Conservation (phyloP, 2,797 vertebrate genomes). For the Paramormyrops hopkinsi region DNA sequence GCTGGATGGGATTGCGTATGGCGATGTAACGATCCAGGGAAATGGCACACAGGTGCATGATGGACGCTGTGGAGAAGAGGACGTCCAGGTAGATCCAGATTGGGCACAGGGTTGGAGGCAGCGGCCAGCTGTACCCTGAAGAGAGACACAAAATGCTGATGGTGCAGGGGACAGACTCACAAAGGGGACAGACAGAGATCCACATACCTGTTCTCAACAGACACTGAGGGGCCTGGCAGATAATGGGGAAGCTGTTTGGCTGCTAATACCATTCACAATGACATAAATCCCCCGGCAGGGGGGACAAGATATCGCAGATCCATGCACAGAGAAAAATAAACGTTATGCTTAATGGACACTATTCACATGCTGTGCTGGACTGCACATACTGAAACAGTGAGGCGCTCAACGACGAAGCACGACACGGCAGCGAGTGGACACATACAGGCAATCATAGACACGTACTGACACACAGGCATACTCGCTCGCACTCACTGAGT, state of each 20-base stretch:
- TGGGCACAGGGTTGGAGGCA: slow-evolving; percentile 78
- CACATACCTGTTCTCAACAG: not conserved
- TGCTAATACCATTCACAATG: not conserved
- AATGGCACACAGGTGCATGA: slow-evolving; percentile 96
- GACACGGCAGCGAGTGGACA: too few relatives aligned
- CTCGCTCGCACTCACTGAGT: not conserved
- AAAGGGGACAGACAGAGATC: not conserved
- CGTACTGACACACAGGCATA: not conserved
- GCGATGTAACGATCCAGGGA: slow-evolving; percentile 92
- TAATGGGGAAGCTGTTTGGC: not conserved
- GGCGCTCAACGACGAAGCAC: not conserved
- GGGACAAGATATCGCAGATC: not conserved
- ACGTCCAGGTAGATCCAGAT: slow-evolving; percentile 96
- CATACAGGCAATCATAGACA: not conserved
- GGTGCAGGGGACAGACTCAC: not conserved
- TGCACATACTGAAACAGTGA: not conserved
- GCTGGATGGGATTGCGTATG: slow-evolving; percentile 88
- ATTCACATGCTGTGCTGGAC: not conserved
- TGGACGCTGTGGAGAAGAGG: slow-evolving; percentile 90
- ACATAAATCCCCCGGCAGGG: not conserved
- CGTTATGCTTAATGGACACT: not conserved
- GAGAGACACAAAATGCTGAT: slow-evolving; percentile 22
- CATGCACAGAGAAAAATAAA: slow-evolving; percentile 16
- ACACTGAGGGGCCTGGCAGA: not conserved
- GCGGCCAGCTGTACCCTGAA: slow-evolving; percentile 82